Evolutionary conservation across 2,113 vertebrate species (phyloP).

Genomic region (Elanoides forficatus): DNA sequence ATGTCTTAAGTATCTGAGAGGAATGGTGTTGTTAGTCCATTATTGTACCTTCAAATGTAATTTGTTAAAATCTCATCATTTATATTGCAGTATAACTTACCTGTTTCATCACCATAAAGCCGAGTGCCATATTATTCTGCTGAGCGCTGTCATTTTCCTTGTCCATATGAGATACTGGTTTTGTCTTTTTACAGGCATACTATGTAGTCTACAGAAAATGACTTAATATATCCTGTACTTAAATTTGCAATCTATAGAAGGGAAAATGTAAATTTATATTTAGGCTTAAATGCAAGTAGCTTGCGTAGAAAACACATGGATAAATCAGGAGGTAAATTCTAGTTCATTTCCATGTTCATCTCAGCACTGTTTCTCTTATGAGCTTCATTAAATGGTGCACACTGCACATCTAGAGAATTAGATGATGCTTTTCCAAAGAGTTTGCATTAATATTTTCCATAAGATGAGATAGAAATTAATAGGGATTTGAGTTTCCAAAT

Average conservation of each 20-base stretch:
- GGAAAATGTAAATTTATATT: background rate
- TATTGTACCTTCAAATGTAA: background rate
- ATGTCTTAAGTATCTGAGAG: background rate
- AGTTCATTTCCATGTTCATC: background rate
- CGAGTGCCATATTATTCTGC: background rate
- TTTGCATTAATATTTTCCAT: background rate
- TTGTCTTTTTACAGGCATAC: background rate
- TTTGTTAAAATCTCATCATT: background rate
- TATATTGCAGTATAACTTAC: background rate
- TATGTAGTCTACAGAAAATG: background rate
- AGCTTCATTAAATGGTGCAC: background rate
- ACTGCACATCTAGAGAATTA: background rate
- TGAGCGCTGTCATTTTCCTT: background rate
- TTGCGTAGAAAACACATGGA: background rate
- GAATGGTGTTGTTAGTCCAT: background rate
- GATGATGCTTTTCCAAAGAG: background rate
- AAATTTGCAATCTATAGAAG: background rate
- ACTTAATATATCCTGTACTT: background rate
- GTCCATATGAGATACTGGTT: background rate
- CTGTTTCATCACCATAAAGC: background rate
- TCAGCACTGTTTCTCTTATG: background rate
- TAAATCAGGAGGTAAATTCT: background rate
- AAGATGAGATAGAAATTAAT: background rate
- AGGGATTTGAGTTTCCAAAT: background rate
- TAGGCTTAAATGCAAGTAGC: background rate